These are phyloP conservation scores for Ursus arctos DNA, from an alignment of 2,113 vertebrate genomes.

Conservation along the genomic window DNA sequence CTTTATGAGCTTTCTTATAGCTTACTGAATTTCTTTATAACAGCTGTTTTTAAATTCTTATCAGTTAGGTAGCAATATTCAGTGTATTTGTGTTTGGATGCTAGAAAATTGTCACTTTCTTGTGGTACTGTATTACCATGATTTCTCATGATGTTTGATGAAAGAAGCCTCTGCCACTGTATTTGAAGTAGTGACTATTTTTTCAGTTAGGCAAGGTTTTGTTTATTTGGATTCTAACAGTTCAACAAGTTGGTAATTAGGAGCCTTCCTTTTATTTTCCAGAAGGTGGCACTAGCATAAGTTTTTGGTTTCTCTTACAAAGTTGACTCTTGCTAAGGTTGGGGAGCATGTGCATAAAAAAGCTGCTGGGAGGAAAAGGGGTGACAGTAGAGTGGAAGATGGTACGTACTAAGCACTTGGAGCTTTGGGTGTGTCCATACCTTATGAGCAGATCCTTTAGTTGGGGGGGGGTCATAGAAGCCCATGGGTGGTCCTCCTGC, in stretches of 20 bases:
- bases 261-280: background rate
- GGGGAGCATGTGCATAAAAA: background rate
- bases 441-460: too few relatives aligned
- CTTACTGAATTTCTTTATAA: background rate
- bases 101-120: background rate
- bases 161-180: background rate
- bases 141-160: background rate
- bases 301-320: background rate
- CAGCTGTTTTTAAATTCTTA: background rate
- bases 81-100: background rate
- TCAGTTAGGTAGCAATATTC: background rate
- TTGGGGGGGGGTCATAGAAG: background rate
- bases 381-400: background rate
- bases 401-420: background rate
- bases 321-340: background rate
- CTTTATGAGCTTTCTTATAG: background rate
- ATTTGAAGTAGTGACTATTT: background rate
- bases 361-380: too few relatives aligned
- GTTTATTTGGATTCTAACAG: background rate
- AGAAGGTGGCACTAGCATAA: background rate
- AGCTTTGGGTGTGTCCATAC: background rate
- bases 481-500: background rate
- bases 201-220: background rate
- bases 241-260: background rate
- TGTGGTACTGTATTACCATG: background rate